phyloP scores from a whole-genome alignment of 2,113 vertebrate genomes.

The Nasalis larvatus region DNA sequence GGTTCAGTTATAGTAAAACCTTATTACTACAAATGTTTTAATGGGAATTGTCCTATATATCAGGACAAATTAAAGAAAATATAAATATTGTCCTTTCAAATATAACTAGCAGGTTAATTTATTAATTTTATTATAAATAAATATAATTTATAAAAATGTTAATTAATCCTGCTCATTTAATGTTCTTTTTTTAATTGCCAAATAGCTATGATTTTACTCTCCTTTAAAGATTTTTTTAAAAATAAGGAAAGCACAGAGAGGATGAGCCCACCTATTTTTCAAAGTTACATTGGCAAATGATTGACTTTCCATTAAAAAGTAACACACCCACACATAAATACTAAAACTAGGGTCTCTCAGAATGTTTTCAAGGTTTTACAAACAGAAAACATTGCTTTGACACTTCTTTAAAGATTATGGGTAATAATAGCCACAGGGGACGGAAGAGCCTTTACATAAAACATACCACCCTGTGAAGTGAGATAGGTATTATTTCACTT shows the following conservation, averaged over 20 bases:
- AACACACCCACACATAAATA: not conserved
- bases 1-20: not conserved
- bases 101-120: not conserved
- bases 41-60: not conserved
- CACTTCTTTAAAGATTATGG: constrained; percentile 46
- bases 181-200: not conserved
- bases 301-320: constrained; percentile 51
- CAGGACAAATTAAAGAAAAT: not conserved
- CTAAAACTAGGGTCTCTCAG: not conserved
- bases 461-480: not conserved
- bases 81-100: not conserved
- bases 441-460: constrained; percentile 37
- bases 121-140: too few species aligned
- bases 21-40: not conserved
- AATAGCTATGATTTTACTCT: not conserved
- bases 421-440: constrained; percentile 33
- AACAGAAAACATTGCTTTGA: not conserved
- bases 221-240: not conserved
- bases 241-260: not conserved
- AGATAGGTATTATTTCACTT: constrained; percentile 57
- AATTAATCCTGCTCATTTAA: not conserved
- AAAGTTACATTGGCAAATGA: constrained; percentile 23
- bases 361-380: constrained; percentile 51
- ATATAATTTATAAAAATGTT: too few species aligned
- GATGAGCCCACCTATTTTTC: not conserved